Evolutionary conservation across 2,888 invertebrate genomes (phyloP).

Genomic region (Drosophila greeni): DNA sequence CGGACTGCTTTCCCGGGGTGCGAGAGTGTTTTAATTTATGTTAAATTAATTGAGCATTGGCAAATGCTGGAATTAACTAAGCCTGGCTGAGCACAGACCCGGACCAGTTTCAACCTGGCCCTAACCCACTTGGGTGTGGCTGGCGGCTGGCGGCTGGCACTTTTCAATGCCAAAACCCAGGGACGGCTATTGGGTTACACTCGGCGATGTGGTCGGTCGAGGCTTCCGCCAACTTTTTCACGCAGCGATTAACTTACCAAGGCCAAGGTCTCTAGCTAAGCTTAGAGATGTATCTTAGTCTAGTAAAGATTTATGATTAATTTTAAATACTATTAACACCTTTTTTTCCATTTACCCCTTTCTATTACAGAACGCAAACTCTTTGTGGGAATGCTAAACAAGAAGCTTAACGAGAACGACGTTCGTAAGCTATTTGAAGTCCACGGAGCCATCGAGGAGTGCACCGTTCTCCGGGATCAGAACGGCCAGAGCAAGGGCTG

Average conservation of each 20-base stretch:
- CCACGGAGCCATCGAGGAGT: slow-evolving; percentile 98
- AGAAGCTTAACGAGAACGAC: slow-evolving; percentile 96
- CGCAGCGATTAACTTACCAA: slow-evolving; percentile 70
- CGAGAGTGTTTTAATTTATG: slow-evolving; percentile 63
- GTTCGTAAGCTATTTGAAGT: slow-evolving; percentile 94
- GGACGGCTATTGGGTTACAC: slow-evolving; percentile 31
- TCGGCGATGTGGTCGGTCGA: slow-evolving; percentile 45
- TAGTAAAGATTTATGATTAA: not conserved
- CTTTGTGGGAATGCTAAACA: slow-evolving; percentile 99
- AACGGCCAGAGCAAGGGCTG: slow-evolving; percentile 98
- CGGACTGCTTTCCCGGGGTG: slow-evolving; percentile 6
- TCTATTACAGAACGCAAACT: slow-evolving; percentile 96
- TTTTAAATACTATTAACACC: not conserved
- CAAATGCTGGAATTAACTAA: slow-evolving; percentile 52
- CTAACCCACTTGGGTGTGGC: slow-evolving; percentile 39
- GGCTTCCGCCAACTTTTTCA: slow-evolving; percentile 55
- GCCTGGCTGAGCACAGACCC: slow-evolving; percentile 34
- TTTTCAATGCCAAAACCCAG: slow-evolving; percentile 27
- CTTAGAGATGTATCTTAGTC: not conserved
- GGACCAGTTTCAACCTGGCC: slow-evolving; percentile 30
- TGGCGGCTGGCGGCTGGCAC: slow-evolving; percentile 10
- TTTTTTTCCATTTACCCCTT: slow-evolving; percentile 1
- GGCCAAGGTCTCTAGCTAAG: slow-evolving; percentile 47
- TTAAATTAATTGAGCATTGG: slow-evolving; percentile 69
- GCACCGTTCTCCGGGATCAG: slow-evolving; percentile 96